phyloP scores from a whole-genome alignment of 2,797 vertebrate genomes.

The Rallus crepitans region DNA sequence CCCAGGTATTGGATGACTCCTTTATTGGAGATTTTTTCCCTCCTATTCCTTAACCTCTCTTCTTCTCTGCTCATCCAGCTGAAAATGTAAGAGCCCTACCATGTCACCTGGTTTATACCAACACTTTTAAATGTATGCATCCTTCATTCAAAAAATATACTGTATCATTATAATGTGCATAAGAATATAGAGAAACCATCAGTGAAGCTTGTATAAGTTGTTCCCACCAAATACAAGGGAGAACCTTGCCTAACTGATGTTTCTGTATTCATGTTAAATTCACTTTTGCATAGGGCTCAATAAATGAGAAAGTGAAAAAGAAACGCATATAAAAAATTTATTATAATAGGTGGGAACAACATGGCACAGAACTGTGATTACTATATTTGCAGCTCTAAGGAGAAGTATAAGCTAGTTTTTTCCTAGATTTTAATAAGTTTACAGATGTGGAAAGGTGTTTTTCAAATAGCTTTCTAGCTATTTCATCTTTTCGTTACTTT shows the following conservation, averaged over 20 bases:
- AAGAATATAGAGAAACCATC: background rate
- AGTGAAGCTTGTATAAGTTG: accelerated
- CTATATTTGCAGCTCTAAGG: background rate
- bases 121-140: background rate
- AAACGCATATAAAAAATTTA: background rate
- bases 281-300: background rate
- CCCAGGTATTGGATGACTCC: background rate
- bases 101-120: background rate
- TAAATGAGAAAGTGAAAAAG: background rate
- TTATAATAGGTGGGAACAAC: background rate
- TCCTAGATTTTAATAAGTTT: background rate
- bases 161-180: background rate
- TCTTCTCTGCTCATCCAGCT: background rate
- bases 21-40: background rate
- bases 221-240: background rate
- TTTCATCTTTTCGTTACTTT: background rate
- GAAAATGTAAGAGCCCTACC: background rate
- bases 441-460: background rate
- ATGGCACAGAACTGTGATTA: background rate
- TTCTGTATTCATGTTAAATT: background rate
- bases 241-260: background rate
- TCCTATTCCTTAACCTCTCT: background rate
- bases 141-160: background rate
- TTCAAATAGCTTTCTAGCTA: background rate
- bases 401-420: background rate